Conservation (phyloP, 2,797 vertebrate species). For the Pogoniulus pusillus region DNA sequence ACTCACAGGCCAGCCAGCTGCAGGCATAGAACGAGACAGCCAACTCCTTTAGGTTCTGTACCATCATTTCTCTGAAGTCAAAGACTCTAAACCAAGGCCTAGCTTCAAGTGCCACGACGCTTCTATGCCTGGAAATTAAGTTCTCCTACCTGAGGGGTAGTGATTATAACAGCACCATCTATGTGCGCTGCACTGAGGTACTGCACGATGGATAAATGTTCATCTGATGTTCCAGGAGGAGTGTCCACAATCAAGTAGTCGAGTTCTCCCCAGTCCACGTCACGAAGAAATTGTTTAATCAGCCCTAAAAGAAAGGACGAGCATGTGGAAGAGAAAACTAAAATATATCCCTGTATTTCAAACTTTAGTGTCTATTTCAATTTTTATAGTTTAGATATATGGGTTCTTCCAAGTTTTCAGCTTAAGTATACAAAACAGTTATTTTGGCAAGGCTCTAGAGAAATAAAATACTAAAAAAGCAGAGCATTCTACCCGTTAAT, state of each 20-base stretch:
- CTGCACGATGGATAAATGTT: conserved; percentile 91
- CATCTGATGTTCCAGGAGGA: conserved; percentile 92
- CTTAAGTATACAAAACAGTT: background rate
- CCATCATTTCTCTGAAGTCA: background rate
- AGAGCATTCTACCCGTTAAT: background rate
- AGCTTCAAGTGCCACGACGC: background rate
- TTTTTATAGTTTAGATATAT: background rate
- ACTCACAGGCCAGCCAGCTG: background rate
- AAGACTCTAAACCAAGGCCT: background rate
- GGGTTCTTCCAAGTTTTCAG: background rate
- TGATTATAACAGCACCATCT: conserved; percentile 89
- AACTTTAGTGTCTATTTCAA: background rate
- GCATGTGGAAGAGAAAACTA: background rate
- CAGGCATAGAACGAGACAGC: background rate
- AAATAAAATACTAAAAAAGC: background rate
- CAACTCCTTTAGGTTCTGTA: background rate
- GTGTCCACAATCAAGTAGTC: conserved; percentile 94
- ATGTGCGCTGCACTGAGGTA: conserved; percentile 84
- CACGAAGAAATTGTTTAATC: conserved; percentile 97
- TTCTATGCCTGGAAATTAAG: background rate
- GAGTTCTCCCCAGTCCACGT: conserved; percentile 95
- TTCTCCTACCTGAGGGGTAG: conserved; percentile 89
- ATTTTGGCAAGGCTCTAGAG: background rate
- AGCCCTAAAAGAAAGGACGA: conserved; percentile 78
- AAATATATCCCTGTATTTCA: fast-evolving